Evolutionary conservation across 2,888 invertebrate genomes (phyloP).

Genomic region (Autographa pulchrina): DNA sequence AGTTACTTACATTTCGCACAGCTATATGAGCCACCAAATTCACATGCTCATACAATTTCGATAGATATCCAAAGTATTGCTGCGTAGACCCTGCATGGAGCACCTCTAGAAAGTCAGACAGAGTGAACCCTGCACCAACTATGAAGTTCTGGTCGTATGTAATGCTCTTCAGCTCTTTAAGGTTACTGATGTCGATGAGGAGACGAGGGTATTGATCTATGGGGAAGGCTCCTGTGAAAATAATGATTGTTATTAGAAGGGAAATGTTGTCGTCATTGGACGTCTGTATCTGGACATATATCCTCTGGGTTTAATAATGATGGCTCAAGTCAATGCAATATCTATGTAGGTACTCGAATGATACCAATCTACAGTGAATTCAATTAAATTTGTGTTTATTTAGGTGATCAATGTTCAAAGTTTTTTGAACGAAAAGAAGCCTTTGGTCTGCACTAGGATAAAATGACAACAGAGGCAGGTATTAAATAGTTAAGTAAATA

Average conservation of each 20-base stretch:
- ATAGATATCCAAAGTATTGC: slow-evolving; percentile 89
- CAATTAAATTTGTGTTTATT: too few relatives aligned
- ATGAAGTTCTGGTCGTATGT: slow-evolving; percentile 79
- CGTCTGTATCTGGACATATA: too few relatives aligned
- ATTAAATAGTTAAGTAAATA: background rate
- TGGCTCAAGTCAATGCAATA: too few relatives aligned
- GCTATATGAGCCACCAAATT: slow-evolving; percentile 91
- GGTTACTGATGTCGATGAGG: slow-evolving; percentile 90
- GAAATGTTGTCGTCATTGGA: too few relatives aligned
- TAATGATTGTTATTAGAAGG: background rate
- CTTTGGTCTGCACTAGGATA: background rate
- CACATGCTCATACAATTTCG: slow-evolving; percentile 90
- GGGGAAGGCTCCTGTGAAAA: slow-evolving; percentile 76
- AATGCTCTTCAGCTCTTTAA: slow-evolving; percentile 87
- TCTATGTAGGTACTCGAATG: too few relatives aligned
- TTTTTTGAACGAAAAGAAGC: too few relatives aligned
- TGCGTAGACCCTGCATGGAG: slow-evolving; percentile 71
- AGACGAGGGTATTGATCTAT: slow-evolving; percentile 73
- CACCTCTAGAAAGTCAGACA: slow-evolving; percentile 86
- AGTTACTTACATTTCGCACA: slow-evolving; percentile 91
- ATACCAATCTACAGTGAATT: too few relatives aligned
- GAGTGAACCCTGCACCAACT: slow-evolving; percentile 89
- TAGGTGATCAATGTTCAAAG: too few relatives aligned
- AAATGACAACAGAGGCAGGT: background rate
- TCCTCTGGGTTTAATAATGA: too few relatives aligned